Base-by-base conservation (phyloP, 2,797 vertebrate genomes). In the Cichlasoma orientale region DNA sequence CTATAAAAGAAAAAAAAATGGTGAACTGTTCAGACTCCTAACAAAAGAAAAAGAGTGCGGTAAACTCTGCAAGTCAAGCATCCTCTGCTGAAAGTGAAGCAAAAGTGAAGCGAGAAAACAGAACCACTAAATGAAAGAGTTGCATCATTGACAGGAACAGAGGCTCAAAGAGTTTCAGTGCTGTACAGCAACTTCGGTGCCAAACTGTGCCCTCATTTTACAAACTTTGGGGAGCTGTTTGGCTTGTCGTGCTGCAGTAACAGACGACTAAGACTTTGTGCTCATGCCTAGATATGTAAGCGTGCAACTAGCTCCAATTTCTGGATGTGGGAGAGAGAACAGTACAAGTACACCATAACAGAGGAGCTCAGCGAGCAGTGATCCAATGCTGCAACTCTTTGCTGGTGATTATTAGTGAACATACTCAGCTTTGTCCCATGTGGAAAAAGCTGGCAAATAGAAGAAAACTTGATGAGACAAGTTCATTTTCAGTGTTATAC, bases 61-160 rank as follows among this genome's bases (percentile, higher is more conserved):
- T 91, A 90, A 88, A 90, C 53, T 88, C 75, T 84, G 82, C 56
- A 44, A 81, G 84, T 89, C 83, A 89, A 90, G 82, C 92, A 89
- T 92, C 86, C 77, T 76, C 57, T 31, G 83, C 91, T 94, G 88
- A 86, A 92, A 92, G 86, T 90, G 79, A 92, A 86, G 69, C 58
- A 85, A 90, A 88, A 87, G 86, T 89, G 80, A 87, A 91, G 87
- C 52, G 81, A 91, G 84, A 91, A 90, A 91, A 91, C 83, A 75
- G 83, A 91, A 79, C 86, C 86, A 80, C 83, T 76, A 80, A 90
- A 89, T 85, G 89, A 94, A 94, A 94, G 93, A 93, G 92, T 94
- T 93, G 91, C 93, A 92, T 93, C 92, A 93, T 74, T 92, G 89
- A 89, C 85, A 85, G 79, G 81, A 84, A 71, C 76, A 70, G 73